Base-by-base conservation (phyloP, 2,888 invertebrate species). In the Cyrtodaria siliqua region DNA sequence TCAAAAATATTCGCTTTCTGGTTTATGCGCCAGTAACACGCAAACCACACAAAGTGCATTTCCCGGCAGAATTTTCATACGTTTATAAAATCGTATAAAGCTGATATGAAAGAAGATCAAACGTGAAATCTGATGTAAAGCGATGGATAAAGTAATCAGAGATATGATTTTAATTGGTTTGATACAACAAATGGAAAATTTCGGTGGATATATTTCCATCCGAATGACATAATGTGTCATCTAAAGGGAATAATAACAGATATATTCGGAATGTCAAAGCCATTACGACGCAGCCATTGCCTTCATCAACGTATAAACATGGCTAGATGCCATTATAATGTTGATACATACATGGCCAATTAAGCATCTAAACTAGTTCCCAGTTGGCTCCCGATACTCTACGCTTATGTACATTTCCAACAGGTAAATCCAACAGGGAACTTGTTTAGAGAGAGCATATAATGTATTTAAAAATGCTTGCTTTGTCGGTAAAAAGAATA, bases 61-160 rank as follows among this genome's bases (percentile, higher is more conserved):
- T 72, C 78, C 78, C 78, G 52, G 18, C 23, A 24, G 78, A 61
- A 56, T 56, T 26, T 42, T 53, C 53, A 23, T 49, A 44, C 60
- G 60, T 63, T 70, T 70, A 59, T 75, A 50, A 64, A 66, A 69
- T 49, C 52, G 42, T 40, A 71, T 64, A 64, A 64, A 52, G 20
- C 59, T 23, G 27, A 57, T 49, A 62, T 62, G 47, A 29, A 26
- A 24, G 62, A 67, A 67, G 61, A 79, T 79, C 78, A 73, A 79
- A 79, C 50, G 73, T 52, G 53, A 47, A 64, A 70, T 62, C 73
- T 59, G 57, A 62, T 52, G 57, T 61, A 49, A 70, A 70, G 40
- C 70, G 78, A 70, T 70, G 73, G 78, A 79, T 79, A 62, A 73
- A 73, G 53, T 67, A 73, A 73, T 74, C 66, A 68, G 52, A 24